phyloP scores from a whole-genome alignment of 30 jellyfish, hydroid and myxozoan genomes.

The Mastigias papua region DNA sequence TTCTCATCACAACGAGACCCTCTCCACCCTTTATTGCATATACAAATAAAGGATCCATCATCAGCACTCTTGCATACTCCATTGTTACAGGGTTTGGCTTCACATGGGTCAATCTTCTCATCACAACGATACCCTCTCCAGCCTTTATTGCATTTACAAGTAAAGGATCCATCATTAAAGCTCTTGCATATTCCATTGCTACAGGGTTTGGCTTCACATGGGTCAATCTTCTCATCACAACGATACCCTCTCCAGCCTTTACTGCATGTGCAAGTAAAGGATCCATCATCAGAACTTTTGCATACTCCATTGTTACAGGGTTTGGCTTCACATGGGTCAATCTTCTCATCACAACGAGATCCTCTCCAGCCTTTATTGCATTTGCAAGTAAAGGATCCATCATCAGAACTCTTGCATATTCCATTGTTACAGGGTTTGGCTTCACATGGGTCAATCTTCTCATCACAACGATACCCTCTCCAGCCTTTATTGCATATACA shows the following conservation, averaged over 20 bases:
- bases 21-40: constrained; percentile 57
- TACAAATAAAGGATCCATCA: constrained; percentile 43
- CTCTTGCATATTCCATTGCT: constrained; percentile 37
- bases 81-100: constrained; percentile 51
- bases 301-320: constrained; percentile 55
- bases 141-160: constrained; percentile 28
- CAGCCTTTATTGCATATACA: too few species aligned
- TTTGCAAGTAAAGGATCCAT: too few species aligned
- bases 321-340: constrained; percentile 34
- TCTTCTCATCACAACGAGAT: too few species aligned
- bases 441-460: too few species aligned
- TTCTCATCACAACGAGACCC: constrained; percentile 61
- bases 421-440: too few species aligned
- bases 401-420: too few species aligned
- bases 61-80: constrained; percentile 38
- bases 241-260: constrained; percentile 50
- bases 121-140: constrained; percentile 59
- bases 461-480: too few species aligned
- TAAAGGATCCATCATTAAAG: constrained; percentile 4
- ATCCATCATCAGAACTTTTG: constrained; percentile 4
- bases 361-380: too few species aligned
- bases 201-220: constrained; percentile 59
- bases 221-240: constrained; percentile 34
- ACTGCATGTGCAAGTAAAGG: constrained; percentile 49
- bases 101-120: constrained; percentile 32